Evolutionary conservation across 2,888 invertebrate genomes (phyloP), one percentile per base, ranked within the genome.

Genomic region (Myopa tessellatipennis): DNA sequence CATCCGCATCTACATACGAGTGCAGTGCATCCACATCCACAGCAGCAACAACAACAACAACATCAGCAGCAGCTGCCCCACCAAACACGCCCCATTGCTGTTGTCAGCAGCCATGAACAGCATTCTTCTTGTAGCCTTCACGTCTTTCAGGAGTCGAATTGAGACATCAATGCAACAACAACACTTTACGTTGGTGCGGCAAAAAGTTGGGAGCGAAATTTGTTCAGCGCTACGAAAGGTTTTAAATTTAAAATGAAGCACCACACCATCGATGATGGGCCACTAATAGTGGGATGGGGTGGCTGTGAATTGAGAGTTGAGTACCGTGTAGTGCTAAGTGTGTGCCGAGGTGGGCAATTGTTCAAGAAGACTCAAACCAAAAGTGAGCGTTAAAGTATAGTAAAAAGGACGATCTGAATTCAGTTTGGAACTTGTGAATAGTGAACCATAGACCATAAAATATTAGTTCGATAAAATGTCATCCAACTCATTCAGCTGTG

Each of bases 51-150:
- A n/a, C n/a, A n/a, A n/a, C n/a, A n/a, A n/a, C n/a, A n/a, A 36
- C 14, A 65, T 14, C 26, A 3, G 3, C 63, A 63, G 16, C 65
- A 74, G 73, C 52, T 8, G 58, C 55, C 34, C 38, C 52, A 16
- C 34, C 60, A 45, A 40, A 40, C 60, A 75, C 75, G 75, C 69
- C 68, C 75, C 69, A 75, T 74, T 58, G 68, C 58, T 26, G 74
- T n/a, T 36, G 67, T n/a, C 40, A 75, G 75, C 58, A 60, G 60
- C 75, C 75, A 58, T 74, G 68, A 75, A 75, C 69, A 74, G 52
- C 67, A 36, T 74, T 74, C 50, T 63, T 65, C 65, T 65, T 65
- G 74, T 65, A 74, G 69, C 45, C 26, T 38, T 40, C 60, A 68
- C 58, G 60, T 69, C 58, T 55, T 18, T 55, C 69, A 55, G 14